Evolutionary conservation across 1,140 invertebrate genomes (phyloP), one percentile per base, ranked within the genome.

Genomic region (Drosophila suzukii): DNA sequence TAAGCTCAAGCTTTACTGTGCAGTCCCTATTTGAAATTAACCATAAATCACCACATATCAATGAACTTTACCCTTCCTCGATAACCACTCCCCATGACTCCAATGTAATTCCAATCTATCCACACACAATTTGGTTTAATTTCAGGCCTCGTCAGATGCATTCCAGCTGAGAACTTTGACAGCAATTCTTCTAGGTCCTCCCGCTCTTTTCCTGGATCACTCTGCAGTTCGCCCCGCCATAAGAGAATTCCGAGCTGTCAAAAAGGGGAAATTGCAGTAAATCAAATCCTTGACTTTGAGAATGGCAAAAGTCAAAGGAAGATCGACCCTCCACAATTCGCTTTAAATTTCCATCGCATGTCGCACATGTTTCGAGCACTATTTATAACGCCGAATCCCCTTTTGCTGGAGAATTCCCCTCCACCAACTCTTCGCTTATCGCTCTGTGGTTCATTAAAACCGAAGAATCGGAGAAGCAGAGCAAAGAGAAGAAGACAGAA

Each of bases 361-460:
- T 60, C 20, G 32, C 61, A 61, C 61, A 65, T 46, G 41, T 36
- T 60, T 27, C n/a, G 8, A 43, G 32, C 8, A 17, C 56, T 65
- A 65, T 65, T 65, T 65, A 65, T 65, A 63, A 61, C 20, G 3
- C 20, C 6, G n/a, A n/a, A 36, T 12, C 41, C 56, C 30, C 39
- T 59, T 34, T 17, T 15, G 11, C 13, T 11, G 2, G 11, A 47
- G 36, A 20, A 34, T 13, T 50, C 30, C 32, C 20, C 44, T 17
- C 60, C 60, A 59, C 38, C 55, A 46, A 65, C 56, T 61, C 62
- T 27, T 30, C 43, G 56, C 56, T 65, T 65, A 61, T 62, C 62
- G 41, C 57, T 32, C 32, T 65, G 62, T 38, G 62, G 56, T 65
- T 65, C 57, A 65, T 61, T 65, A 61, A 65, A 38, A 61, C 46